Base-by-base conservation (phyloP, 2,797 vertebrate genomes). In the Antennarius maculatus region DNA sequence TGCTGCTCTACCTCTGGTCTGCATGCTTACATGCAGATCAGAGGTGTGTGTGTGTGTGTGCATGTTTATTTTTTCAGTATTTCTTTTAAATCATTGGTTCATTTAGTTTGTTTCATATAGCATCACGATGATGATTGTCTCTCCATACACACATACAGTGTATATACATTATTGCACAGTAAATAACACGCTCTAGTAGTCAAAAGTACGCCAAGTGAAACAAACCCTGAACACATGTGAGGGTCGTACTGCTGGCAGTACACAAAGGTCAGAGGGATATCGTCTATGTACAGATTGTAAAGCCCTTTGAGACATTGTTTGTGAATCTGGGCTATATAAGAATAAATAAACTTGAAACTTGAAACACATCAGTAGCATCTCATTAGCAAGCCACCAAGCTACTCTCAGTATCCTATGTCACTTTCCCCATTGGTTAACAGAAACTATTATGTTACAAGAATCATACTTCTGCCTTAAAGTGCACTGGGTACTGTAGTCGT, bases 331-430 rank as follows among this genome's bases (percentile, higher is more conserved):
- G n/a, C n/a, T n/a, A n/a, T n/a, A n/a, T n/a, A n/a, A n/a, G n/a
- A n/a, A n/a, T n/a, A n/a, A n/a, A n/a, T n/a, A n/a, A n/a, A n/a
- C n/a, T n/a, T n/a, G n/a, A n/a, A n/a, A n/a, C n/a, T n/a, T n/a
- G n/a, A n/a, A n/a, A n/a, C n/a, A 31, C 57, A 76, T 85, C 81
- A 88, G 86, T 76, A 88, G 83, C 69, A 80, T 79, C 34, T 77
- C 54, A 53, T 60, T 45, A 54, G 58, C 49, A 45, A 56, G 57
- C 5, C 65, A 76, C 51, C 17, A 18, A 63, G 51, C 29, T 13
- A 17, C 10, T 52, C 56, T 54, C 39, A 42, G 29, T 52, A 45
- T 53, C 17, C 51, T 27, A 8, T 41, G 34, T 48, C 58, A 11
- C 16, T 43, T 46, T 61, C 57, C 42, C 14, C 8, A 47, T 57